phyloP scores from a whole-genome alignment of 2,888 invertebrate genomes.

The Lasioglossum pauxillum region DNA sequence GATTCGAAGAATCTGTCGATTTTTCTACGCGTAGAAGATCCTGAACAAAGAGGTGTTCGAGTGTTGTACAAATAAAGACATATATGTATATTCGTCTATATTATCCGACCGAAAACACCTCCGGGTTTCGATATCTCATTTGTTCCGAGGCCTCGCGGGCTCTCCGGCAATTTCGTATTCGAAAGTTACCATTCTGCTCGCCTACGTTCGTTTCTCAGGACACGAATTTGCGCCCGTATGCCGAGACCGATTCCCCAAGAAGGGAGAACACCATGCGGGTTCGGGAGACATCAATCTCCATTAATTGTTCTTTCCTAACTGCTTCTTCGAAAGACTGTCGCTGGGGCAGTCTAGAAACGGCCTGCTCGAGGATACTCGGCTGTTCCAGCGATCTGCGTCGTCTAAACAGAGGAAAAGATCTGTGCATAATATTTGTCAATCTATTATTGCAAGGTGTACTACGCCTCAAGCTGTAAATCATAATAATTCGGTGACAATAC shows the following conservation, averaged over 20 bases:
- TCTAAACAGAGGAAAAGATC: neutral
- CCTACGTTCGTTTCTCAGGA: constrained; percentile 17
- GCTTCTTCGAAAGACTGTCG: constrained; percentile 51
- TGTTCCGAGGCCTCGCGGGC: neutral
- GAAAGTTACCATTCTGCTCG: neutral
- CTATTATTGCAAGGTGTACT: neutral
- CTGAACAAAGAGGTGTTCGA: neutral
- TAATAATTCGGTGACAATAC: neutral
- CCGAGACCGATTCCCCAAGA: constrained; percentile 44
- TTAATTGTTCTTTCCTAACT: constrained; percentile 65
- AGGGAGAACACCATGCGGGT: constrained; percentile 68
- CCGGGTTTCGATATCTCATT: neutral
- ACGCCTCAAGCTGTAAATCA: neutral
- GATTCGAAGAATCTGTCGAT: neutral
- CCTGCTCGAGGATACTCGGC: neutral
- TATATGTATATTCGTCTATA: neutral
- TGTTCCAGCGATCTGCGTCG: neutral
- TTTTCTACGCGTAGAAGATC: neutral
- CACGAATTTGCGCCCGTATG: constrained; percentile 71
- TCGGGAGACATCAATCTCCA: constrained; percentile 67
- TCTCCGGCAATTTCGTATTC: neutral
- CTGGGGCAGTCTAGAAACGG: constrained; percentile 25
- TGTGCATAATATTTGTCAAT: neutral
- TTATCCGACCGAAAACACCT: neutral
- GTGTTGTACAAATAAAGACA: neutral